Percentiles rank a stretch among this genome's conserved stretches.
These are phyloP conservation scores for Hyperoplus lanceolatus DNA, from an alignment of 2,797 vertebrate species.

Conservation along the genomic window DNA sequence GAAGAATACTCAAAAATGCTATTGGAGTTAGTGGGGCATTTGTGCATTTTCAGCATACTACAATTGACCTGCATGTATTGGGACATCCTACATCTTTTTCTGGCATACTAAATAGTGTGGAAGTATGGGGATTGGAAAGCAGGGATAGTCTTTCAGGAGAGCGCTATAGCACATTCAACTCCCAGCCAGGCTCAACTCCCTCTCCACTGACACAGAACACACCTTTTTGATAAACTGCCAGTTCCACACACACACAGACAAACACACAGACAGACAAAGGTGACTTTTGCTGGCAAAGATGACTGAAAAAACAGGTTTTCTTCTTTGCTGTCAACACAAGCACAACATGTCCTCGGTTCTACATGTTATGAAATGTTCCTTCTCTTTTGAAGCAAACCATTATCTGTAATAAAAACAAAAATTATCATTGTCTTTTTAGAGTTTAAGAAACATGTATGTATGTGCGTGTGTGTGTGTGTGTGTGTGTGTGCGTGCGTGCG, in stretches of 20 bases:
- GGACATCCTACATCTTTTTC: too few relatives aligned
- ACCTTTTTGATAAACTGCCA: constrained; percentile 71
- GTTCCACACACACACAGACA: not conserved
- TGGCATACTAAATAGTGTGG: too few relatives aligned
- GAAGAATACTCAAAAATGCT: too few relatives aligned
- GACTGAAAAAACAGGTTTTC: constrained; percentile 80
- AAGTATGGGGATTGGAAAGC: too few relatives aligned
- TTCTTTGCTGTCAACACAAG: constrained; percentile 19
- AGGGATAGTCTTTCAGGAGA: constrained; percentile 14
- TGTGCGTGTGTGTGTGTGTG: not conserved
- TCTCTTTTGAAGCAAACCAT: constrained; percentile 26
- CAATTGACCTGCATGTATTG: too few relatives aligned
- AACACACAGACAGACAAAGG: constrained; percentile 48
- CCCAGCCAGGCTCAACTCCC: constrained; percentile 13
- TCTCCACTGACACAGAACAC: constrained; percentile 49
- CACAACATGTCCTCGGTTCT: constrained; percentile 40
- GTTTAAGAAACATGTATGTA: constrained; percentile 37
- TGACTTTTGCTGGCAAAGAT: constrained; percentile 68
- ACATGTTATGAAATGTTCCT: constrained; percentile 55
- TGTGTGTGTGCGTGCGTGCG: not conserved
- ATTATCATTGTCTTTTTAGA: constrained; percentile 55
- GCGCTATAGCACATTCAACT: constrained; percentile 6
- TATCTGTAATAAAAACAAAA: constrained; percentile 52
- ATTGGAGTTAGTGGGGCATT: too few relatives aligned
- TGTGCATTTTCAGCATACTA: too few relatives aligned